phyloP scores from a whole-genome alignment of 2,888 invertebrate species.

The Conomelus anceps region DNA sequence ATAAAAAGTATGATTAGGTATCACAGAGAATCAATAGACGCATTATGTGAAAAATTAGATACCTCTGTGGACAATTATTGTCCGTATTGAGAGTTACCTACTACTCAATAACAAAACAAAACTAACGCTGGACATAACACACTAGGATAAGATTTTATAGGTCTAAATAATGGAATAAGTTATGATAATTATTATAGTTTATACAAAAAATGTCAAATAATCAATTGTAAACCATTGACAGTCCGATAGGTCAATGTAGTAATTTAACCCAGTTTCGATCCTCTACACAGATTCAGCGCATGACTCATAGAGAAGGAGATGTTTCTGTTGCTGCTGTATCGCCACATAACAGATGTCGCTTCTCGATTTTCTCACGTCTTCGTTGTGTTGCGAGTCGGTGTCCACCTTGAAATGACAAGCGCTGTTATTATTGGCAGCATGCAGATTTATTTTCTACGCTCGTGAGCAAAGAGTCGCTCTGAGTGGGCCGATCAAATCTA shows the following conservation, averaged over 20 bases:
- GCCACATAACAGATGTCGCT: neutral
- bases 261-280: neutral
- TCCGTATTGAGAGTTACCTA: too few relatives aligned
- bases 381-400: neutral
- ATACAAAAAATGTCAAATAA: neutral
- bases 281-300: neutral
- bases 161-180: too few relatives aligned
- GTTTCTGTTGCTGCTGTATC: neutral
- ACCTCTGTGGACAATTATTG: too few relatives aligned
- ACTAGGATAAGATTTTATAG: too few relatives aligned
- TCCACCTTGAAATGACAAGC: neutral
- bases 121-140: too few relatives aligned
- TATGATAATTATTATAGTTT: too few relatives aligned
- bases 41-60: too few relatives aligned
- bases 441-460: neutral
- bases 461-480: neutral
- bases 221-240: neutral
- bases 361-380: neutral
- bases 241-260: neutral
- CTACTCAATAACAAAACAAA: too few relatives aligned
- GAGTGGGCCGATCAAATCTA: neutral
- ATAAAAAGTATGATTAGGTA: too few relatives aligned
- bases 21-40: too few relatives aligned
- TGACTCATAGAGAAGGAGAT: neutral
- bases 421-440: neutral